phyloP scores from a whole-genome alignment of 2,888 invertebrate genomes.

The Pimpla rufipes region DNA sequence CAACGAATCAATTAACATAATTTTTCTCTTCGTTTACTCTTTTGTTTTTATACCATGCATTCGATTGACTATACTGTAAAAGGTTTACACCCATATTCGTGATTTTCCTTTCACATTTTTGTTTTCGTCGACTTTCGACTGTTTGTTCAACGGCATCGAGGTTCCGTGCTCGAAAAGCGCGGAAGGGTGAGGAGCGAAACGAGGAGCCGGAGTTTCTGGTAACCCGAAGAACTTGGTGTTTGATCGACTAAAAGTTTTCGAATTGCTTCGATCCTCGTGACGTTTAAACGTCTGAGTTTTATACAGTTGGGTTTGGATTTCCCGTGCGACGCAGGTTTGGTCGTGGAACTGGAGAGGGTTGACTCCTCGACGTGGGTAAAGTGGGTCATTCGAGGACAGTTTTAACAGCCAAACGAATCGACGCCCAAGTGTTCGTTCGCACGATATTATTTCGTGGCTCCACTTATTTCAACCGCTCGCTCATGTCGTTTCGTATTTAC shows the following conservation, averaged over 20 bases:
- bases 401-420: constrained; percentile 70
- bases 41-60: too few species aligned
- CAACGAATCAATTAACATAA: too few species aligned
- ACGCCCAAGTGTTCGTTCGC: constrained; percentile 74
- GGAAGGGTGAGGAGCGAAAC: constrained; percentile 16
- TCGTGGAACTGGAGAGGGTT: constrained; percentile 63
- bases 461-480: background rate
- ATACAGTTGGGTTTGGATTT: constrained; percentile 41
- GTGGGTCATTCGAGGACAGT: constrained; percentile 73
- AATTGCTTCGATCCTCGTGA: constrained; percentile 26
- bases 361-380: constrained; percentile 49
- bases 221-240: constrained; percentile 81
- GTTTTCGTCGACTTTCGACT: background rate
- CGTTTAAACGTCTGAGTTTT: constrained; percentile 33
- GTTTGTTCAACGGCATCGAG: background rate
- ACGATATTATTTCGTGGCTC: constrained; percentile 67
- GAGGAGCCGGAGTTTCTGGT: constrained; percentile 62
- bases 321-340: background rate
- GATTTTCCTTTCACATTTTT: too few species aligned
- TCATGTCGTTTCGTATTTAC: constrained; percentile 20
- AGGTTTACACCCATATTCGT: too few species aligned
- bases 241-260: constrained; percentile 81
- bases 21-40: too few species aligned
- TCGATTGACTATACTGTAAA: too few species aligned
- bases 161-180: background rate